phyloP scores from a whole-genome alignment of 2,113 vertebrate genomes.

The Calyptommatus sinebrachiatus region DNA sequence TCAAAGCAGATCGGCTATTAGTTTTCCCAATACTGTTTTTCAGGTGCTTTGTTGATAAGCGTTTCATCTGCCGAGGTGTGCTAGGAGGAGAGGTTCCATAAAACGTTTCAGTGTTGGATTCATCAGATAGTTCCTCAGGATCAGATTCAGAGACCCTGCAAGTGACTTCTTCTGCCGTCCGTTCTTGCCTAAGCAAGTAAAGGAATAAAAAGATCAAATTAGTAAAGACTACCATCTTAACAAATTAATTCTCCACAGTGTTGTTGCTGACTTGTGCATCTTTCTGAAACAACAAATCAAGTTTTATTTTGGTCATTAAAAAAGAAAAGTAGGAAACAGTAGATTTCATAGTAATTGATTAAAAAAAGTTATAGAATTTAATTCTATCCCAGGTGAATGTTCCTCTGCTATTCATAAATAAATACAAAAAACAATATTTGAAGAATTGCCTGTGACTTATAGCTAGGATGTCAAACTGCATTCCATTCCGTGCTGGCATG shows the following conservation, averaged over 20 bases:
- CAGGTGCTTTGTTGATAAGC: slow-evolving; percentile 89
- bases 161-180: slow-evolving; percentile 70
- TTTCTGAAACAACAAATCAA: background rate
- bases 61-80: slow-evolving; percentile 92
- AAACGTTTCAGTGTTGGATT: slow-evolving; percentile 80
- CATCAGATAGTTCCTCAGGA: slow-evolving; percentile 83
- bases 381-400: background rate
- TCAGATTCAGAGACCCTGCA: slow-evolving; percentile 76
- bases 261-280: background rate
- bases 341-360: background rate
- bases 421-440: background rate
- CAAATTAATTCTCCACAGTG: background rate
- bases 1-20: slow-evolving; percentile 71
- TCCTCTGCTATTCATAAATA: too few species aligned
- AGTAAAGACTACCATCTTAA: slow-evolving; percentile 10
- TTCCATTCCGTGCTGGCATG: too few species aligned
- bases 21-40: slow-evolving; percentile 73
- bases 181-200: slow-evolving; percentile 72
- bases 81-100: slow-evolving; percentile 88
- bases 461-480: too few species aligned
- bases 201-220: slow-evolving; percentile 20
- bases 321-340: background rate
- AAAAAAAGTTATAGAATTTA: background rate
- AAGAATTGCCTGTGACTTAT: background rate
- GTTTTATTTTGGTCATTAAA: background rate